Evolutionary conservation across 2,888 invertebrate genomes (phyloP), one percentile per base, ranked within the genome.

Genomic region (Andrena minutula): DNA sequence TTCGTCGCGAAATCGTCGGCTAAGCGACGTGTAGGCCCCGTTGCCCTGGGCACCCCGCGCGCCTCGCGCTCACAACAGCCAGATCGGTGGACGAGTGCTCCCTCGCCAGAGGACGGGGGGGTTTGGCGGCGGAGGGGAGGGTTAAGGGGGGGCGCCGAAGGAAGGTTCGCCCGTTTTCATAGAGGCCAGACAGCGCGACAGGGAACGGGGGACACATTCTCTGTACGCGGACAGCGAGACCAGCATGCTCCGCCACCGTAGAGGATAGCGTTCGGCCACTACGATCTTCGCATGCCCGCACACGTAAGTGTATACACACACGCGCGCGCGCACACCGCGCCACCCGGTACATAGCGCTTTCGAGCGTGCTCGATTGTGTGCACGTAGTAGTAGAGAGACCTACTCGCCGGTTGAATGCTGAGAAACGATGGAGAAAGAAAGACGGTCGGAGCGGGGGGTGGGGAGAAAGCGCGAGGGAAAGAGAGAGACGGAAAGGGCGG

Each of bases 361-460:
- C 74, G 66, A 77, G 20, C 71, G 51, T 74, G 35, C 69, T 73
- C 68, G 73, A 58, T 60, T 75, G 74, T 66, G 68, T 69, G 75
- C 72, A 58, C 72, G 53, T 76, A 79, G 83, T 56, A 26, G 56
- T 56, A 26, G 56, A 56, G 56, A 56, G 56, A 30, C 76, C 82
- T 64, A 82, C 79, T 80, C 85, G 86, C 85, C 86, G 85, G 85
- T 83, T 85, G 82, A 85, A 82, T 76, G 82, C 82, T 56, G 82
- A 74, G 82, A 85, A 77, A 82, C 72, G 63, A 64, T 65, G 79
- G 73, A 58, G 79, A 60, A 75, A 64, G 65, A 28, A 26, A 12
- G 12, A 74, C n/a, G 1, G 66, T 53, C 7, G 51, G 61, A 51
- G 41, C n/a, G 1, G 66, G 53, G 3, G 51, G 61, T 35, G 41